These are phyloP conservation scores for Pollenia angustigena DNA, from an alignment of 2,888 invertebrate species.

Conservation along the genomic window DNA sequence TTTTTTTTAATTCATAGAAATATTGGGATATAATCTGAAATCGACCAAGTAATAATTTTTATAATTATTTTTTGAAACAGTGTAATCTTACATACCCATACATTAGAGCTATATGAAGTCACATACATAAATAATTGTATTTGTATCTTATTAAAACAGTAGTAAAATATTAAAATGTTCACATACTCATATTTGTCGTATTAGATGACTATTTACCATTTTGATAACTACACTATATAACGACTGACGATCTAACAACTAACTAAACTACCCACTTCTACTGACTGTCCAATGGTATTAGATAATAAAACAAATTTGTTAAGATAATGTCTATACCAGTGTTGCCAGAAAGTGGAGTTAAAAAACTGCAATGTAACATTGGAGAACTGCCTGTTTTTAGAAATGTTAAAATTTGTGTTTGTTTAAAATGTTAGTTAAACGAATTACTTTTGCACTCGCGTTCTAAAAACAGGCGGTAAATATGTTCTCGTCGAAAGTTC, in stretches of 20 bases:
- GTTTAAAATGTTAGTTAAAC: too few species aligned
- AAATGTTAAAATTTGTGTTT: too few species aligned
- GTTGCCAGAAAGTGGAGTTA: too few species aligned
- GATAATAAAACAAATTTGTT: slow-evolving; percentile 64
- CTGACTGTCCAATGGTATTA: slow-evolving; percentile 56
- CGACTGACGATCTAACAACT: slow-evolving; percentile 41
- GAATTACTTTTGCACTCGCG: too few species aligned
- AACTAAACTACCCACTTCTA: background rate
- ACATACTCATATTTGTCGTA: slow-evolving; percentile 54
- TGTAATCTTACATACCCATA: slow-evolving; percentile 2
- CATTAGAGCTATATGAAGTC: background rate
- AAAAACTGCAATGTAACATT: too few species aligned
- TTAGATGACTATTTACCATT: slow-evolving; percentile 48
- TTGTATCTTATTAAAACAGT: background rate
- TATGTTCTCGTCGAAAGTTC: too few species aligned
- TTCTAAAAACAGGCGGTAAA: too few species aligned
- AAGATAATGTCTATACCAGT: slow-evolving; percentile 35
- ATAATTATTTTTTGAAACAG: too few species aligned
- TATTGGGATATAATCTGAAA: too few species aligned
- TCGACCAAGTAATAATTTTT: too few species aligned
- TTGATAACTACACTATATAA: slow-evolving; percentile 46
- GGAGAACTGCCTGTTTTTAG: too few species aligned
- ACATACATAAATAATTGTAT: background rate
- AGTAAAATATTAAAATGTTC: slow-evolving; percentile 36
- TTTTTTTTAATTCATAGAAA: too few species aligned